These are phyloP conservation scores for Mareca penelope DNA, from an alignment of 2,797 vertebrate genomes.

Conservation along the genomic window DNA sequence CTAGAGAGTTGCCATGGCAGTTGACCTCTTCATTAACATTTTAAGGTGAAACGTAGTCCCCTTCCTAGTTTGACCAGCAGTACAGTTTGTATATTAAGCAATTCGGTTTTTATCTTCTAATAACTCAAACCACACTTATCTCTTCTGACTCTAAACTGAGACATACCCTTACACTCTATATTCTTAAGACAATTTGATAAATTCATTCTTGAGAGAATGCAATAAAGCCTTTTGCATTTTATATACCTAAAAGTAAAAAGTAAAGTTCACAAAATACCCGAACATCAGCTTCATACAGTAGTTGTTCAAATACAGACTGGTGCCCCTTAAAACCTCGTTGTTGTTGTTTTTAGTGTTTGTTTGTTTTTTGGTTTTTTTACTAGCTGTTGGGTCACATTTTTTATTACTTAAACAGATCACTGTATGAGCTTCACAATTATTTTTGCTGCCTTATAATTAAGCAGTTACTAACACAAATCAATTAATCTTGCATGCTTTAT, in stretches of 20 bases:
- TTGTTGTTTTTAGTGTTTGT: too few relatives aligned
- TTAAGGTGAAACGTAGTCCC: neutral
- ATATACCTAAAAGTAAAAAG: neutral
- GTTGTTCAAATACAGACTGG: neutral
- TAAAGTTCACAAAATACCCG: neutral
- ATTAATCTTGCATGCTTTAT: neutral
- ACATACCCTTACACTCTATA: neutral
- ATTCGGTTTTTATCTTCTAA: neutral
- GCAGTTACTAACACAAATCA: neutral
- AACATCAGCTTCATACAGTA: neutral
- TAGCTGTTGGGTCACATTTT: neutral
- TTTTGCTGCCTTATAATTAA: neutral
- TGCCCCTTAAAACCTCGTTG: neutral
- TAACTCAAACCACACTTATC: neutral
- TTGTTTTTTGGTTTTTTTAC: neutral
- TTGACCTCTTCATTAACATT: neutral
- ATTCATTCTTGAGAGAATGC: neutral
- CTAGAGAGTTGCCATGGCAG: neutral
- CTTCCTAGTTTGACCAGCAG: neutral
- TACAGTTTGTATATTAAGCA: accelerated
- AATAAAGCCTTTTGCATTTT: neutral
- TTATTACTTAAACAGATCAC: neutral
- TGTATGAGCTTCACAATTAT: neutral
- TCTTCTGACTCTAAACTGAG: neutral
- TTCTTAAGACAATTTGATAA: neutral